Conservation (phyloP, 2,888 invertebrate genomes). For the Fragum whitleyi region DNA sequence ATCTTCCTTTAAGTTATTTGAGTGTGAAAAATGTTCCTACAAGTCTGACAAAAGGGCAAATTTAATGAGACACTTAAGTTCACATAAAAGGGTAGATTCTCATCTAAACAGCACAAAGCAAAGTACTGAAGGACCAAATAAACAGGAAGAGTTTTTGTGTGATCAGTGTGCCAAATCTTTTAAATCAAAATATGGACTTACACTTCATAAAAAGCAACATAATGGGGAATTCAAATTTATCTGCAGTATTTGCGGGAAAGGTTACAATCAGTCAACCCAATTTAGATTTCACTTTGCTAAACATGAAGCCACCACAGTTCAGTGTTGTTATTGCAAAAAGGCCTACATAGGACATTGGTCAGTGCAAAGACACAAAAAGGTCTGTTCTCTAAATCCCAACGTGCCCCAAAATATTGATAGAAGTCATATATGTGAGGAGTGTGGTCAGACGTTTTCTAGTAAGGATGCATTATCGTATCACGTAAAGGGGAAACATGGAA, state of each 20-base stretch:
- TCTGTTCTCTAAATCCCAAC: background rate
- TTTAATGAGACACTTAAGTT: background rate
- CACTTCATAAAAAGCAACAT: background rate
- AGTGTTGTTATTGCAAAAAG: background rate
- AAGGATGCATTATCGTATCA: conserved; percentile 9
- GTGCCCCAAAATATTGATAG: background rate
- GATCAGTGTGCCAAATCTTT: background rate
- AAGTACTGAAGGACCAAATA: background rate
- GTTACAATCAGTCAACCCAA: conserved; percentile 3
- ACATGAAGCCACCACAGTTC: background rate
- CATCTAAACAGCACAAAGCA: background rate
- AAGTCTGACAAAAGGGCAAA: background rate
- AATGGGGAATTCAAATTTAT: background rate
- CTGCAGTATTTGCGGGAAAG: background rate
- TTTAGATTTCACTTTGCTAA: conserved; percentile 3
- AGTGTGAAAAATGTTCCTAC: background rate
- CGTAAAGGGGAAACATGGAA: background rate
- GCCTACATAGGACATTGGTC: background rate
- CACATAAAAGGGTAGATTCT: background rate
- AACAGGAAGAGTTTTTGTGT: background rate
- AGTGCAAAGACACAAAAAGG: background rate
- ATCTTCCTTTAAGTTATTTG: background rate
- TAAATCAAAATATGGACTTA: background rate
- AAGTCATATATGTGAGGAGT: background rate
- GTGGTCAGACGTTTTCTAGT: conserved; percentile 6